Evolutionary conservation across 2,797 vertebrate species (phyloP).

Genomic region (Sebastes oblongus): DNA sequence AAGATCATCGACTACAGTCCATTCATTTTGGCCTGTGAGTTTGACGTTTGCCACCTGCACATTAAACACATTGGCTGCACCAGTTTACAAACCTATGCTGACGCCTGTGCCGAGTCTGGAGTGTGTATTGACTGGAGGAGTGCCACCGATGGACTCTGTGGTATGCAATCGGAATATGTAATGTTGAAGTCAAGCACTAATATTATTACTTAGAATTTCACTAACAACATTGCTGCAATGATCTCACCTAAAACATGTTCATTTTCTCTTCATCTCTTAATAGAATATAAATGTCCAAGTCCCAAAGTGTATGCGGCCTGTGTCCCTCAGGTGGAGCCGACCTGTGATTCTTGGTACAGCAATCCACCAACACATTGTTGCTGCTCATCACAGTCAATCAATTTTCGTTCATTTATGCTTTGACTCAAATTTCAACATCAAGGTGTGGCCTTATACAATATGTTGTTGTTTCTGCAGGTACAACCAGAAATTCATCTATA

Average conservation of each 20-base stretch:
- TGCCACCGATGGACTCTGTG: conserved; percentile 76
- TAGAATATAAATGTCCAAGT: conserved; percentile 74
- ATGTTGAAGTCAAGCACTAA: not conserved
- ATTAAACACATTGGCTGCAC: conserved; percentile 53
- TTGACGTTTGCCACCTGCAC: conserved; percentile 66
- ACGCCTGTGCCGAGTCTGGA: conserved; percentile 72
- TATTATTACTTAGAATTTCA: not conserved
- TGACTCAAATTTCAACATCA: not conserved
- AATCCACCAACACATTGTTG: not conserved
- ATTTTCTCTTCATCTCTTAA: not conserved
- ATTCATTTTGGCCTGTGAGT: conserved; percentile 71
- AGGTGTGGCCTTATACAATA: not conserved
- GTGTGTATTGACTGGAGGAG: conserved; percentile 83
- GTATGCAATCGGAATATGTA: conserved; percentile 60
- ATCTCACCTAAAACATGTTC: not conserved
- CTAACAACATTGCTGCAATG: not conserved
- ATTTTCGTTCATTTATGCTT: not conserved
- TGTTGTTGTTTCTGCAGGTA: conserved; percentile 56
- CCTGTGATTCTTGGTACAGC: conserved; percentile 76
- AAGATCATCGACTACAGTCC: conserved; percentile 53
- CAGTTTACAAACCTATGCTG: conserved; percentile 81
- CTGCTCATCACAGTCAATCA: not conserved
- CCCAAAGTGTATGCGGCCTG: conserved; percentile 81
- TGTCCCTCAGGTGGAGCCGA: conserved; percentile 69
- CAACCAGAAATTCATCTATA: conserved; percentile 61